Evolutionary conservation across 2,113 vertebrate genomes (phyloP).

Genomic region (Chaenogobius annularis): DNA sequence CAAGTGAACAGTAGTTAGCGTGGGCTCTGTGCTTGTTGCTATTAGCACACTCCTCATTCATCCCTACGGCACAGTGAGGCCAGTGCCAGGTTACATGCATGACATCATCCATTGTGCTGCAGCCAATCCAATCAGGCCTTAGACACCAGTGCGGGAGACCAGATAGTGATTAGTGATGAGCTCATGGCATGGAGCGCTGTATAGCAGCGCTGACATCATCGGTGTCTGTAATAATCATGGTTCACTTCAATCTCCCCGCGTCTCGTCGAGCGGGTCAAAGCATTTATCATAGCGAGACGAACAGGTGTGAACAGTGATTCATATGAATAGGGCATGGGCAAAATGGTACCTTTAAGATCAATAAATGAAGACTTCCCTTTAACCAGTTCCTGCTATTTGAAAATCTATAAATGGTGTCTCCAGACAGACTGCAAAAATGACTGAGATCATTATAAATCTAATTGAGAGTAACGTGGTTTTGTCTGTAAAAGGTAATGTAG

Average conservation of each 20-base stretch:
- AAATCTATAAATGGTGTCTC: not conserved
- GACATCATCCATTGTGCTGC: slow-evolving; percentile 62
- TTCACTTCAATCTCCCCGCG: slow-evolving; percentile 15
- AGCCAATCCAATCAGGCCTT: slow-evolving; percentile 52
- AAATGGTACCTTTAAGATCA: slow-evolving; percentile 1
- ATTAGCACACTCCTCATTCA: slow-evolving; percentile 56
- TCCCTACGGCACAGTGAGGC: slow-evolving; percentile 54
- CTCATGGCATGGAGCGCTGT: slow-evolving; percentile 53
- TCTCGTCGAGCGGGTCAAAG: slow-evolving; percentile 9
- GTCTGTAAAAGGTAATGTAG: not conserved
- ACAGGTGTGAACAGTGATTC: slow-evolving; percentile 64
- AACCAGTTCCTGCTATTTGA: not conserved
- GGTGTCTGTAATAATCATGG: slow-evolving; percentile 42
- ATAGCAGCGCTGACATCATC: slow-evolving; percentile 60
- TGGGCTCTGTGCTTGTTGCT: slow-evolving; percentile 41
- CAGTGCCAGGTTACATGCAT: slow-evolving; percentile 58
- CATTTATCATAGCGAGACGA: slow-evolving; percentile 33
- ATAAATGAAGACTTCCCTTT: not conserved
- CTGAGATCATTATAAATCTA: not conserved
- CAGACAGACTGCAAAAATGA: not conserved
- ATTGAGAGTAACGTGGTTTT: not conserved
- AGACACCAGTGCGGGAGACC: slow-evolving; percentile 42
- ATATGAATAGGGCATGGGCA: slow-evolving; percentile 22
- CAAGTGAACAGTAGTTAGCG: not conserved
- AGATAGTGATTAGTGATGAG: slow-evolving; percentile 50